These are phyloP conservation scores for Chondrosia reniformis DNA, from an alignment of 37 sponge, comb jelly and placozoan genomes.

Conservation along the genomic window DNA sequence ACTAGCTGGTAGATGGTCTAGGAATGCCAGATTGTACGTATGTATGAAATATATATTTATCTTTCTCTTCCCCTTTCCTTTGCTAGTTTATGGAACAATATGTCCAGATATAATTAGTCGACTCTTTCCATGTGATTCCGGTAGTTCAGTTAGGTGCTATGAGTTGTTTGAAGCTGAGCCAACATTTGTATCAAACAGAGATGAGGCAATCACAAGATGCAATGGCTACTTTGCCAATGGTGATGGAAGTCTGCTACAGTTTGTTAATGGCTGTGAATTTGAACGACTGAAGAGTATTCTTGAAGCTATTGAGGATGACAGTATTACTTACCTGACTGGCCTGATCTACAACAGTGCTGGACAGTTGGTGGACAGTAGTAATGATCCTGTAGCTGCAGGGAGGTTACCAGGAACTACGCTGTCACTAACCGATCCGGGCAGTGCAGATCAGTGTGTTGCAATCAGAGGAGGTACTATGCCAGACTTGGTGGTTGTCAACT, in stretches of 20 bases:
- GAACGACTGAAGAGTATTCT: background rate
- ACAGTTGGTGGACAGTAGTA: background rate
- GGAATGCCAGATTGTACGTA: no score
- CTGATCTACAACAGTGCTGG: background rate
- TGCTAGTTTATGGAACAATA: no score
- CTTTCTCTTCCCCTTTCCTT: no score
- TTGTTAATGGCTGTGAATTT: background rate
- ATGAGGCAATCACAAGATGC: background rate
- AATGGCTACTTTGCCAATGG: background rate
- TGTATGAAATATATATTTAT: no score
- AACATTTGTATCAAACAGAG: background rate
- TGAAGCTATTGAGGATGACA: background rate
- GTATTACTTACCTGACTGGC: slow-evolving; percentile 14
- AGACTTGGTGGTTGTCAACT: background rate
- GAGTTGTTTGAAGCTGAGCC: background rate
- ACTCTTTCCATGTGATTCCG: background rate
- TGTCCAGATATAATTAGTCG: background rate
- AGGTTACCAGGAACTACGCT: background rate
- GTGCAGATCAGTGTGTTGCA: background rate
- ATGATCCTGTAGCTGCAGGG: background rate
- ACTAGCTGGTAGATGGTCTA: no score
- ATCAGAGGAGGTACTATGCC: background rate
- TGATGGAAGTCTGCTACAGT: background rate
- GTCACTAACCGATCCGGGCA: background rate
- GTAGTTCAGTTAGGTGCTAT: background rate